phyloP scores from a whole-genome alignment of 2,888 invertebrate genomes.

The Pristionchus arcanus region DNA sequence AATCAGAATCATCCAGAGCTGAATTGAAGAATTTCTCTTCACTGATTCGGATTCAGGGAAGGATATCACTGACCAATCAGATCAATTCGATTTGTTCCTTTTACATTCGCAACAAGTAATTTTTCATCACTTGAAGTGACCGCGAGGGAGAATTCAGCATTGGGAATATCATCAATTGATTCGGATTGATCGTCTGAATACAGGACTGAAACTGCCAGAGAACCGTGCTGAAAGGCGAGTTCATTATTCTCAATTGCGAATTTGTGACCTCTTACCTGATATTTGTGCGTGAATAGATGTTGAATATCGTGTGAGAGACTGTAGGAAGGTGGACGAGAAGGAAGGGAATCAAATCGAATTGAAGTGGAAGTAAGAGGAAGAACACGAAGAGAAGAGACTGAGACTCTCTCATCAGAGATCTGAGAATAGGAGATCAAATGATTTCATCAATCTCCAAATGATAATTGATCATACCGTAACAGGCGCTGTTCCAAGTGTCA shows the following conservation, averaged over 20 bases:
- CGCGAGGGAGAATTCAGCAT: constrained; percentile 22
- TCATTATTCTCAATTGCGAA: background rate
- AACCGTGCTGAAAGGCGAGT: constrained; percentile 17
- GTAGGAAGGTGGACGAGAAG: background rate
- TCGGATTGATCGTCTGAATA: constrained; percentile 51
- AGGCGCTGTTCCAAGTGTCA: constrained; percentile 17
- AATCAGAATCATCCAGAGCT: constrained; percentile 59
- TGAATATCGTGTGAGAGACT: background rate
- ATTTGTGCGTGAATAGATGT: constrained; percentile 47
- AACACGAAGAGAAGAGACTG: constrained; percentile 41
- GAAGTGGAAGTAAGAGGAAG: constrained; percentile 31
- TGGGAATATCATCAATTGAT: constrained; percentile 49
- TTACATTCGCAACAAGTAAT: constrained; percentile 67
- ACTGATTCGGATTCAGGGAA: background rate
- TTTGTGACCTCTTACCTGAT: constrained; percentile 21
- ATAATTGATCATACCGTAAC: background rate
- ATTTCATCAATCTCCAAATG: background rate
- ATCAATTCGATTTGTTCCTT: constrained; percentile 60
- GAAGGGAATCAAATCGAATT: constrained; percentile 31
- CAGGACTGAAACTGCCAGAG: background rate
- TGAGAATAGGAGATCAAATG: background rate
- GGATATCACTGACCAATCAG: constrained; percentile 60
- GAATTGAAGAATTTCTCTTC: background rate
- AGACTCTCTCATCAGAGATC: constrained; percentile 39
- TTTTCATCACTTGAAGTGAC: constrained; percentile 63